Conservation (phyloP, 1,140 invertebrate species). For the Bemisia tabaci region DNA sequence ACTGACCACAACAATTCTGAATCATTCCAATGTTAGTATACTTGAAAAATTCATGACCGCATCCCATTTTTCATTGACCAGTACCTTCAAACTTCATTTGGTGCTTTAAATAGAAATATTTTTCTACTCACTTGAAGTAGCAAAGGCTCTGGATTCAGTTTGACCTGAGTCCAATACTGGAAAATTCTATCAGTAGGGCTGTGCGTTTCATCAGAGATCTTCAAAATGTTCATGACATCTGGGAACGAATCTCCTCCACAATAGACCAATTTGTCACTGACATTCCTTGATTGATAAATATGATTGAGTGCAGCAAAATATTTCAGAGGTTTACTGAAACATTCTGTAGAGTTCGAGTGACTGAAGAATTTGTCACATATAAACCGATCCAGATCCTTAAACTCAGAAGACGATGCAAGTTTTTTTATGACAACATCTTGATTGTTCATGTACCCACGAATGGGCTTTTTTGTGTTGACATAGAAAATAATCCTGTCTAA, state of each 20-base stretch:
- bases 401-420: constrained; percentile 6
- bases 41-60: too few species aligned
- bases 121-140: constrained; percentile 17
- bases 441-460: constrained; percentile 5
- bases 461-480: constrained; percentile 7
- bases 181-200: neutral
- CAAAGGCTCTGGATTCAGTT: constrained; percentile 19
- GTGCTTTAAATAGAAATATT: too few species aligned
- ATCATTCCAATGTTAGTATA: too few species aligned
- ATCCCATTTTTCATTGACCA: too few species aligned
- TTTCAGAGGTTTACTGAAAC: neutral
- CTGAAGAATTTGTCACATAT: constrained; percentile 1
- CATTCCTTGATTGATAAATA: neutral
- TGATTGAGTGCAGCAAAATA: neutral
- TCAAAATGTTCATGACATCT: neutral
- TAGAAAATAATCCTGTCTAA: constrained; percentile 9
- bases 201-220: neutral
- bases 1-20: too few species aligned
- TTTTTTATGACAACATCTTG: constrained; percentile 13
- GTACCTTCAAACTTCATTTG: too few species aligned
- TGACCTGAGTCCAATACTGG: constrained; percentile 13
- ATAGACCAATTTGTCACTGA: constrained; percentile 5
- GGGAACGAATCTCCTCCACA: neutral
- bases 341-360: neutral
- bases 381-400: neutral